Conservation (phyloP, 2,113 vertebrate species). For the Benitochromis conjunctus region DNA sequence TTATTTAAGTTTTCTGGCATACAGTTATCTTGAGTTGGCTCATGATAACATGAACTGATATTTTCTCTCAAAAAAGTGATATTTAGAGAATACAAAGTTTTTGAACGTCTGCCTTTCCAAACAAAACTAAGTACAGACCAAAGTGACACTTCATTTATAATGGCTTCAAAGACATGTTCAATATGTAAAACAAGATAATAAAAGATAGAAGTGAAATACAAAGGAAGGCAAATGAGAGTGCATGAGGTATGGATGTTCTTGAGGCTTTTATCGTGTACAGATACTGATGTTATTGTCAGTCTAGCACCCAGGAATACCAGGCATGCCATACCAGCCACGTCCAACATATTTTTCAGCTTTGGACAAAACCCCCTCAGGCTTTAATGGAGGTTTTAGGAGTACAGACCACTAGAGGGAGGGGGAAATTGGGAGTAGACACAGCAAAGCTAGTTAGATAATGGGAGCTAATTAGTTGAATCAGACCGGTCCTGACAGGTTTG, state of each 20-base stretch:
- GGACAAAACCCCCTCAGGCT: slow-evolving; percentile 38
- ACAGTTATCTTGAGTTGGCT: neutral
- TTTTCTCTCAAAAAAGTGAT: neutral
- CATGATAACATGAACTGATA: neutral
- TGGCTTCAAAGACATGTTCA: neutral
- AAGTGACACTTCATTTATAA: neutral
- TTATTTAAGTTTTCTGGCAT: neutral
- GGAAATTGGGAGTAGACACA: slow-evolving; percentile 21
- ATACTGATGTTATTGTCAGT: neutral
- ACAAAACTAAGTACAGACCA: neutral
- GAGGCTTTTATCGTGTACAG: neutral
- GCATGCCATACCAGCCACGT: slow-evolving; percentile 33
- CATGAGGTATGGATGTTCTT: neutral
- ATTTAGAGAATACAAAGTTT: neutral
- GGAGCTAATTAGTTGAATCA: slow-evolving; percentile 58
- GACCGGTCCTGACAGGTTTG: slow-evolving; percentile 60
- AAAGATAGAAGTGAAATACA: neutral
- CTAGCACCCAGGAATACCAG: slow-evolving; percentile 28
- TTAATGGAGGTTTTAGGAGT: slow-evolving; percentile 27
- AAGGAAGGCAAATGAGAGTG: neutral
- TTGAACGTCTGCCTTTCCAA: neutral
- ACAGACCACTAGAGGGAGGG: slow-evolving; percentile 9
- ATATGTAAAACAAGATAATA: neutral
- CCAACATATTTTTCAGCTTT: slow-evolving; percentile 40
- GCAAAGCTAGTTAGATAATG: slow-evolving; percentile 58